These are phyloP conservation scores for Chrysochloris asiatica DNA, from an alignment of 2,113 vertebrate genomes.

Conservation along the genomic window DNA sequence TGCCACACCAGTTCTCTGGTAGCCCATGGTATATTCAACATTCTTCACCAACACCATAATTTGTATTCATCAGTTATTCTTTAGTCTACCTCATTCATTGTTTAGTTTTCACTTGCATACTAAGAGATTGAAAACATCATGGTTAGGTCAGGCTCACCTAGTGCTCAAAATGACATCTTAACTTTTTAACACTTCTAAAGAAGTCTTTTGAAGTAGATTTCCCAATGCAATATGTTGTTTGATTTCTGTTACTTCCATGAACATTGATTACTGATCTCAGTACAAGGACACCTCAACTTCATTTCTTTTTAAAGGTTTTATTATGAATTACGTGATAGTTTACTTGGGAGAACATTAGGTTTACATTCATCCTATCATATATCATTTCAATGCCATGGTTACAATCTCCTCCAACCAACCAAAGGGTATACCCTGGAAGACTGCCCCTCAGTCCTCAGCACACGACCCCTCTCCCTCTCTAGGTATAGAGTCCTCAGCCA, in stretches of 20 bases:
- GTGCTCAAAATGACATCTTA: background rate
- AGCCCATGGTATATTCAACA: background rate
- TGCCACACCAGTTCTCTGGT: too few species aligned
- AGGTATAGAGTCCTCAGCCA: too few species aligned
- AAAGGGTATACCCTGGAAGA: too few species aligned
- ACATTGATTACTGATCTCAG: background rate
- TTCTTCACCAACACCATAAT: background rate
- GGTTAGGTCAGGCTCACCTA: background rate
- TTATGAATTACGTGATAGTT: too few species aligned
- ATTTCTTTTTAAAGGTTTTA: too few species aligned
- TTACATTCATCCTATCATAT: too few species aligned
- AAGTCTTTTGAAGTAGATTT: background rate
- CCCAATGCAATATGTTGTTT: background rate
- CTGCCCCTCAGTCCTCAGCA: too few species aligned
- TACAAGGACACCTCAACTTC: background rate
- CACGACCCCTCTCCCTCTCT: too few species aligned
- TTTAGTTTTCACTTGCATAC: background rate
- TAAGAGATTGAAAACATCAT: background rate
- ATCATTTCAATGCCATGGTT: too few species aligned
- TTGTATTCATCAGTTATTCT: background rate
- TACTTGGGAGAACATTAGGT: too few species aligned
- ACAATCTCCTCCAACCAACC: too few species aligned
- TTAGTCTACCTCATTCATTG: background rate
- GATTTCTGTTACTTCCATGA: background rate
- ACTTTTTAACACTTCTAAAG: background rate